These are phyloP conservation scores for Protonibea diacanthus DNA, from an alignment of 2,797 vertebrate genomes.

Conservation along the genomic window DNA sequence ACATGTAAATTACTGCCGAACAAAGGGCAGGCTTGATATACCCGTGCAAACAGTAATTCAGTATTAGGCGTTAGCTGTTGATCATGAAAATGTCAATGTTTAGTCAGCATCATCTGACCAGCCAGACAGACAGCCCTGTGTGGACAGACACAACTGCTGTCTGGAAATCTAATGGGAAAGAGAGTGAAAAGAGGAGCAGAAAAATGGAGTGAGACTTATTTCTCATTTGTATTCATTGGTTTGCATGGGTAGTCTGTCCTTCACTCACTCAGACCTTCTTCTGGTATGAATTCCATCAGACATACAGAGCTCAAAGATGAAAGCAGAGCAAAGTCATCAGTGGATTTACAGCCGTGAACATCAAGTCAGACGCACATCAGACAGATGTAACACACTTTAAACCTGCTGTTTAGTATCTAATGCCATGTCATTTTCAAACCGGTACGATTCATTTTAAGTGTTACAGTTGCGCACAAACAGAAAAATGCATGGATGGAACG, in stretches of 20 bases:
- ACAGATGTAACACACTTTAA: constrained; percentile 14
- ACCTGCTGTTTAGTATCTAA: neutral
- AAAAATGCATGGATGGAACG: neutral
- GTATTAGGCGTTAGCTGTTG: neutral
- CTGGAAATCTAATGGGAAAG: constrained; percentile 56
- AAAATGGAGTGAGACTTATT: constrained; percentile 36
- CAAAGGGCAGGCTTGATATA: constrained; percentile 4
- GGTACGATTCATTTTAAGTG: neutral
- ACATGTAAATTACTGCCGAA: neutral
- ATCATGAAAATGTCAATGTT: constrained; percentile 37
- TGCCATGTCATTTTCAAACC: neutral
- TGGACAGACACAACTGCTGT: constrained; percentile 40
- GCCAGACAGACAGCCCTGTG: constrained; percentile 4
- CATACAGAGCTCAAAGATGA: constrained; percentile 30
- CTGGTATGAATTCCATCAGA: constrained; percentile 57
- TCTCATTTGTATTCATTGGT: constrained; percentile 75
- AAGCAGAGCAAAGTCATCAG: constrained; percentile 10
- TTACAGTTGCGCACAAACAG: neutral
- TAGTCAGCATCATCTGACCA: constrained; percentile 20
- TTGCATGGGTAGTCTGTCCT: constrained; percentile 49
- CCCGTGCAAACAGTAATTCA: constrained; percentile 14
- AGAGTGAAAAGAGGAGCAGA: constrained; percentile 17
- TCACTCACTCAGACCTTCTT: constrained; percentile 40
- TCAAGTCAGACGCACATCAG: neutral
- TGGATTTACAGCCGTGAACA: constrained; percentile 19